Evolutionary conservation across 2,113 vertebrate species (phyloP).

Genomic region (Sylvilagus bachmani): DNA sequence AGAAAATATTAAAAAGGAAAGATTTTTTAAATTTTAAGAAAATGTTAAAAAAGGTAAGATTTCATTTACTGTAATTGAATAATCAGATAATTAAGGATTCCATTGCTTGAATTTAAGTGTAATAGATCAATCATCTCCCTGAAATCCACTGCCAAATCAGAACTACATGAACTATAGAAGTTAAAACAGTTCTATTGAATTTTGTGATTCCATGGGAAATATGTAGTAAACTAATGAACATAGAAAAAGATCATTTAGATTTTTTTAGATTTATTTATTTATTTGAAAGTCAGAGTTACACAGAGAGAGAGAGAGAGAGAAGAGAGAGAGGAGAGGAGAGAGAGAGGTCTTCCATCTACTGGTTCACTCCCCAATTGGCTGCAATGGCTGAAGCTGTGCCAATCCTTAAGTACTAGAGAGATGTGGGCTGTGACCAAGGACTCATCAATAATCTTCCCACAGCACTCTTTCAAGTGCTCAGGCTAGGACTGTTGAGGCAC

Average conservation of each 20-base stretch:
- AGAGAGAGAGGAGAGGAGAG: too few relatives aligned
- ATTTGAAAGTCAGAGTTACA: too few relatives aligned
- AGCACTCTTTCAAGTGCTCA: too few relatives aligned
- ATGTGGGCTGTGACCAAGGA: too few relatives aligned
- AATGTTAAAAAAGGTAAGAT: background rate
- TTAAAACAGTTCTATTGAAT: background rate
- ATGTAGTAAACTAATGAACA: background rate
- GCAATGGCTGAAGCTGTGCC: background rate
- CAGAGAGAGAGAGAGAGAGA: too few relatives aligned
- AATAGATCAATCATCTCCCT: constrained; percentile 3
- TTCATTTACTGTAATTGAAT: constrained; percentile 38
- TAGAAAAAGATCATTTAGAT: background rate
- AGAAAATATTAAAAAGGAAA: background rate
- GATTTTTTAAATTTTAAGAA: too few relatives aligned
- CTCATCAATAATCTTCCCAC: too few relatives aligned
- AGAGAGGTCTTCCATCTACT: too few relatives aligned
- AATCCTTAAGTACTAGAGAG: too few relatives aligned
- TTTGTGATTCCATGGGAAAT: background rate
- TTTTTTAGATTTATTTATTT: too few relatives aligned
- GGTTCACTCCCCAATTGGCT: too few relatives aligned
- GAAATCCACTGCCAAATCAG: constrained; percentile 32
- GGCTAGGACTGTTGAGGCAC: too few relatives aligned
- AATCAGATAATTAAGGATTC: background rate
- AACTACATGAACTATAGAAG: constrained; percentile 4
- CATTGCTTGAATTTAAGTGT: constrained; percentile 19